Base-by-base conservation (phyloP, 2,888 invertebrate species). In the Leucophora obtusa region DNA sequence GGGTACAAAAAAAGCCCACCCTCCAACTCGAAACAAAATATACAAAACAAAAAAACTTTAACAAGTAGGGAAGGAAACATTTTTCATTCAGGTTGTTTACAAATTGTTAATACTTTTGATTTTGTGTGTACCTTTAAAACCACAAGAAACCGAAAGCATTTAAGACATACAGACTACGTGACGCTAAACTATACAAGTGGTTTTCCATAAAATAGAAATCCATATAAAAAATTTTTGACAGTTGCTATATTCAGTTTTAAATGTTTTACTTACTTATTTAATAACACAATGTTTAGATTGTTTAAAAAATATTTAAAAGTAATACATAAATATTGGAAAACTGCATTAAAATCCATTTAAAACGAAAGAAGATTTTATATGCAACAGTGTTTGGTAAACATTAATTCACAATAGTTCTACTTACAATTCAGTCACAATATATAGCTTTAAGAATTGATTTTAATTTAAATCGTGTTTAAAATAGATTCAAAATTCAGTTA, bases 151-250 rank as follows among this genome's bases (percentile, higher is more conserved):
- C 11, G 24, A 73, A 60, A 62, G 28, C 11, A 38, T 21, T 38
- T 51, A 15, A 70, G 58, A 53, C 76, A 70, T 18, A 70, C 58
- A 58, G 53, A 38, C 62, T 54, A 24, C 14, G 15, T 62, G 60
- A 71, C 60, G 38, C 10, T 53, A 17, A 43, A 47, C 62, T 21
- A 47, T 17, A 74, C 59, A 68, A 68, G 17, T 54, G 60, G 54
- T 68, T 68, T 74, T 24, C 62, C 24, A 54, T n/a, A 43, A 72
- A 51, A 33, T 18, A n/a, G 35, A 28, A 43, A 38, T n/a, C n/a
- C 14, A 10, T 21, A 58, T 4, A 33, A 28, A 18, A 7, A 14
- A 18, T 56, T 21, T 65, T 73, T 58, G 47, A 50, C 72, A 72
- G 21, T 73, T 58, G 65, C 47, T 73, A 65, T 35, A 69, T 63